Evolutionary conservation across 2,888 invertebrate genomes (phyloP), one percentile per base, ranked within the genome.

Genomic region (Drosophila mayaguana): DNA sequence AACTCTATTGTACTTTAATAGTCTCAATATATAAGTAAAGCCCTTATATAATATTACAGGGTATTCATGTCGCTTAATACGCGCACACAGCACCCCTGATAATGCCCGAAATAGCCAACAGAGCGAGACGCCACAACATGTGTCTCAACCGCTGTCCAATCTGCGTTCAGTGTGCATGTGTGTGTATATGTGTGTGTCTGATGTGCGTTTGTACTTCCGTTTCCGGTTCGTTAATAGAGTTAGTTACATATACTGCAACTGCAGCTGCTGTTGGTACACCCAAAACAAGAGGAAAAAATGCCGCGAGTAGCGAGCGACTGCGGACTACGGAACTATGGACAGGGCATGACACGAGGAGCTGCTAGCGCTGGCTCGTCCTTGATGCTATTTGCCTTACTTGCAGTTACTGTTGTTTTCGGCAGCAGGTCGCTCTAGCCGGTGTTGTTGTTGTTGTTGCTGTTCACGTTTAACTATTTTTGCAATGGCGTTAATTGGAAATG

Each of bases 221-320:
- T 87, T 90, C 87, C 90, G 91, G 80, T 90, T 90, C 82, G 91
- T 89, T 91, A 90, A 90, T 91, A 87, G 90, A 91, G 90, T 90
- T 91, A 91, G 91, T 90, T 88, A 88, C 88, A 90, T 81, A 90
- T 81, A 83, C 76, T 69, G 40, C 61, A 68, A 63, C 71, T 69
- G 70, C 75, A 69, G 62, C 64, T 60, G 68, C 62, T 46, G 48
- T 48, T 50, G 63, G n/a, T 46, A 14, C 50, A 45, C 56, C 50
- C 61, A 48, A 73, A 76, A 81, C 68, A 73, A 73, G 0, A 4
- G n/a, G 22, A 51, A 22, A 51, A 45, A 45, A 45, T 16, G 70
- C 50, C 69, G 69, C 61, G 32, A 32, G 32, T 11, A 2, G 11
- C 32, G 28, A 48, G 28, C 50, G 34, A 51, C 18, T 36, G 51